Conservation (phyloP, 2,888 invertebrate species). For the Phortica magna region DNA sequence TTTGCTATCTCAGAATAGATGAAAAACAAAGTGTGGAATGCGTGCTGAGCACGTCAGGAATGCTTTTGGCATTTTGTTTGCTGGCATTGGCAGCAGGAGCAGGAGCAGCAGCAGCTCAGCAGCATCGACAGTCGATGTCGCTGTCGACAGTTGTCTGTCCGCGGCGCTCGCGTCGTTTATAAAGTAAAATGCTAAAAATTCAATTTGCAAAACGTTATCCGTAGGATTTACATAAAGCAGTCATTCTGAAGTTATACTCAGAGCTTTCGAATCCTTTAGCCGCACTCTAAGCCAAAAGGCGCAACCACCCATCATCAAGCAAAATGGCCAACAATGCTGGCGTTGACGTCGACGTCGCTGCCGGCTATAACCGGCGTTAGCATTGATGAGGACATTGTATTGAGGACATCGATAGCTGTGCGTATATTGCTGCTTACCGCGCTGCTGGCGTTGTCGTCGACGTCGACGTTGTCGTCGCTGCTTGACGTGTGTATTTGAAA, state of each 20-base stretch:
- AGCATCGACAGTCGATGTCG: no score
- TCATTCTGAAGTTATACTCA: constrained; percentile 75
- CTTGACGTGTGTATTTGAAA: constrained; percentile 65
- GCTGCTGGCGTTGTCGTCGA: constrained; percentile 21
- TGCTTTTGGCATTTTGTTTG: not conserved
- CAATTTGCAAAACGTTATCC: constrained; percentile 76
- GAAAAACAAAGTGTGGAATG: not conserved
- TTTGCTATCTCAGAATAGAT: constrained; percentile 12
- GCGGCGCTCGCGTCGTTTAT: constrained; percentile 41
- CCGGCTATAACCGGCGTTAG: not conserved
- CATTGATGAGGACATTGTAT: constrained; percentile 15
- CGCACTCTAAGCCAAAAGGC: not conserved
- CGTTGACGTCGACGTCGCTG: not conserved
- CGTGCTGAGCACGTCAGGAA: not conserved
- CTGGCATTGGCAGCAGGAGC: not conserved
- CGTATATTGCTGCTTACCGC: constrained; percentile 31
- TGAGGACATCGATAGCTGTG: constrained; percentile 1
- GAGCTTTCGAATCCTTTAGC: constrained; percentile 49
- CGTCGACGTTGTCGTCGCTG: constrained; percentile 20
- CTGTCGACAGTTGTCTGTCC: not conserved
- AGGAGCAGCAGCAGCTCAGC: not conserved
- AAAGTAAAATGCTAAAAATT: constrained; percentile 74
- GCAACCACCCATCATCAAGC: not conserved
- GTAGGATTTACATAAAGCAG: constrained; percentile 75
- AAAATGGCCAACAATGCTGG: not conserved